Evolutionary conservation across 2,888 invertebrate species (phyloP), one percentile per base, ranked within the genome.

Genomic region (Drosophila setosimentum): DNA sequence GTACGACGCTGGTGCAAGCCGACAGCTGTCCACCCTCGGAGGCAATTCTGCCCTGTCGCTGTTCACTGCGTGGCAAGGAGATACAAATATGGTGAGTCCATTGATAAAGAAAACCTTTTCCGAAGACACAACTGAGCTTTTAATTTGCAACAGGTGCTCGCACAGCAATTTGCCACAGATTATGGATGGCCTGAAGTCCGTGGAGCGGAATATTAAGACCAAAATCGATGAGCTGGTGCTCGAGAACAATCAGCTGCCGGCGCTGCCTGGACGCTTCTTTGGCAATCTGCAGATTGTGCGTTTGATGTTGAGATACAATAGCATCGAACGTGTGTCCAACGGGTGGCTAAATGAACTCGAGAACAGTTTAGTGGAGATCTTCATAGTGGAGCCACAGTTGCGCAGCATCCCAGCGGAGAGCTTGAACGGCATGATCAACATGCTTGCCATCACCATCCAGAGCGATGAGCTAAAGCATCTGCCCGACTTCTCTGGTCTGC

Each of bases 151-250:
- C 93, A 97, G 97, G 97, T 98, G 98, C 92, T 97, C 97, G n/a
- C 97, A 97, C 94, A 97, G 97, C 94, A 97, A 97, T 91, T 93
- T 97, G 66, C 95, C 96, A 7, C 95, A 96, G 91, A 96, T 97
- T 21, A 93, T 96, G 78, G 96, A 95, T 88, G 97, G 97, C 11
- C 93, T 97, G 13, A 95, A 96, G 83, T 94, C 95, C 49, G 94
- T 97, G 40, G 93, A 92, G 58, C 94, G 95, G 58, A 94, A 94
- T 71, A 93, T 97, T 59, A 94, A 94, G 73, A 95, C 95, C 60
- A 96, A 96, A 7, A 95, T 98, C 82, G 98, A 97, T 92, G 97
- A 98, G 92, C 92, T 98, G 61, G 97, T 98, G 77, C 94, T 98
- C 81, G 98, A 98, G 93, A 97, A 97, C 90, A 98, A 97, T 92